These are phyloP conservation scores for Atta cephalotes DNA, from an alignment of 1,140 invertebrate genomes.

Conservation along the genomic window DNA sequence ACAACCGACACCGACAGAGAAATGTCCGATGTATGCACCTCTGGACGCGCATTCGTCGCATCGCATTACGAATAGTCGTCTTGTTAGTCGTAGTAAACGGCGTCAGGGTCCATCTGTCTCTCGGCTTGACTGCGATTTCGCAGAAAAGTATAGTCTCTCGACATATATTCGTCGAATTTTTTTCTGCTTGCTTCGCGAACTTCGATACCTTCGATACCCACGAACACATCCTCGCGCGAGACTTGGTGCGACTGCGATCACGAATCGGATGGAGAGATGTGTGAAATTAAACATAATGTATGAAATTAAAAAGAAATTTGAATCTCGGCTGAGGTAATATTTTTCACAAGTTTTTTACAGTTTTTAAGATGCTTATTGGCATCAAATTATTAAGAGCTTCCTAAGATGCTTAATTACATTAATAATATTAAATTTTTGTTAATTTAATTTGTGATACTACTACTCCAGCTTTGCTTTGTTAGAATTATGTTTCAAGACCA, in stretches of 20 bases:
- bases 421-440: no score
- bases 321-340: no score
- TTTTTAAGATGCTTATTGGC: no score
- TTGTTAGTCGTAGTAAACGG: neutral
- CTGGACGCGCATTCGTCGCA: conserved; percentile 60
- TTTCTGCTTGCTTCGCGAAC: neutral
- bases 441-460: no score
- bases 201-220: neutral
- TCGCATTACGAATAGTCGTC: conserved; percentile 35
- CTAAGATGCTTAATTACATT: no score
- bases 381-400: no score
- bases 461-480: no score
- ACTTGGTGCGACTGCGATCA: neutral
- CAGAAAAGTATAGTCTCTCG: conserved; percentile 7
- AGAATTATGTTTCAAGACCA: no score
- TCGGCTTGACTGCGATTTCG: neutral
- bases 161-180: conserved; percentile 5
- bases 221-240: neutral
- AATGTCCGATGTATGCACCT: conserved; percentile 66
- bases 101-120: neutral
- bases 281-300: neutral
- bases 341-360: no score
- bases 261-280: neutral
- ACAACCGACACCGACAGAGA: conserved; percentile 61
- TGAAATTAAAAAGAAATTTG: no score